These are phyloP conservation scores for Gavialis gangeticus DNA, from an alignment of 2,113 vertebrate genomes.

Conservation along the genomic window DNA sequence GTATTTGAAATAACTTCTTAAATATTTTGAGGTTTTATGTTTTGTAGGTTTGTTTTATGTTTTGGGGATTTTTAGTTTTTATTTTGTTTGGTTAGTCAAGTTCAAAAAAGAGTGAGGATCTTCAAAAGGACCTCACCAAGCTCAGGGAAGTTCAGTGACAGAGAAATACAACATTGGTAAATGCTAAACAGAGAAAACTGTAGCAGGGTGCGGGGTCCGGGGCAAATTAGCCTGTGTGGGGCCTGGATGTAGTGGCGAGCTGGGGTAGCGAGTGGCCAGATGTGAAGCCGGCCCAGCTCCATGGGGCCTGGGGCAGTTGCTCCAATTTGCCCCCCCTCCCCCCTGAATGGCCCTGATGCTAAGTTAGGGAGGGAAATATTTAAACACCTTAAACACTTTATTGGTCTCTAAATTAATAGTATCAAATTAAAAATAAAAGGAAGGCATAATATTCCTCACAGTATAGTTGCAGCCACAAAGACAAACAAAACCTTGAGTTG, in stretches of 20 bases:
- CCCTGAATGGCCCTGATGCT: background rate
- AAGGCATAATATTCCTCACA: slow-evolving; percentile 13
- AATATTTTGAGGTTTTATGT: background rate
- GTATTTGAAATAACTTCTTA: background rate
- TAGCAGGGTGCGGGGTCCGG: too few relatives aligned
- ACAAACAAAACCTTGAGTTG: background rate
- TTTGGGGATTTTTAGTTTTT: accelerated
- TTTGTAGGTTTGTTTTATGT: background rate
- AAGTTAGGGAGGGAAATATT: background rate
- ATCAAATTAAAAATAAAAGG: slow-evolving; percentile 49
- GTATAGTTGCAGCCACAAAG: slow-evolving; percentile 37
- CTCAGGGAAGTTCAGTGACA: background rate
- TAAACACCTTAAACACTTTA: background rate
- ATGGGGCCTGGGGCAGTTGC: too few relatives aligned
- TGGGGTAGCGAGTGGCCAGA: too few relatives aligned
- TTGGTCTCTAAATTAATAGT: slow-evolving; percentile 27
- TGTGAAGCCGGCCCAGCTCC: too few relatives aligned
- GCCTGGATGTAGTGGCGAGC: too few relatives aligned
- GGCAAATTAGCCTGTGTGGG: too few relatives aligned
- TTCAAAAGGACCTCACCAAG: background rate
- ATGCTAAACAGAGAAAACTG: too few relatives aligned
- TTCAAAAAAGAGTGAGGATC: background rate
- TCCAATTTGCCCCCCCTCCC: too few relatives aligned
- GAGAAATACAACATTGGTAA: background rate
- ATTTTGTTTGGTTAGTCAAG: background rate